phyloP scores from a whole-genome alignment of 2,888 invertebrate genomes.

The Ischnus inquisitorius region DNA sequence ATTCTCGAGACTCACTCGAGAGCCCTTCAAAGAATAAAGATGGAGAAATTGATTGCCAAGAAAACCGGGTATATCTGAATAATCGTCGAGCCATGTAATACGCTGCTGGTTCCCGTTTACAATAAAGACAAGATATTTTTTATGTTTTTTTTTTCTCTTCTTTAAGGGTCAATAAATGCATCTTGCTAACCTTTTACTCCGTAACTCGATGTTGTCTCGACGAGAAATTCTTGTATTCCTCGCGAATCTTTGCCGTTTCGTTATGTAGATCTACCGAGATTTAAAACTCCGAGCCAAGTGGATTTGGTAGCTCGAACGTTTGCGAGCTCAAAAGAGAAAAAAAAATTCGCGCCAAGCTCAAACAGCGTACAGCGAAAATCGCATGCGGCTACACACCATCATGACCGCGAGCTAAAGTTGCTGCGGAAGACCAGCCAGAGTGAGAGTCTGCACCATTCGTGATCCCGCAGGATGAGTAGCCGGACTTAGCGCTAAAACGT shows the following conservation, averaged over 20 bases:
- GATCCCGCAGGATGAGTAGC: conserved; percentile 83
- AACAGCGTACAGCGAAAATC: conserved; percentile 32
- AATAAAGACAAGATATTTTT: neutral
- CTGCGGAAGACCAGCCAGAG: conserved; percentile 72
- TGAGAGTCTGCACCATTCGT: conserved; percentile 77
- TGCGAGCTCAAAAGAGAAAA: neutral
- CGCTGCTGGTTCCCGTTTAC: neutral
- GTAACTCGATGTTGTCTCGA: neutral
- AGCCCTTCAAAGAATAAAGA: conserved; percentile 37
- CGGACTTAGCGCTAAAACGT: conserved; percentile 85
- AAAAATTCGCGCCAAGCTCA: conserved; percentile 3
- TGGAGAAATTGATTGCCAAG: conserved; percentile 81
- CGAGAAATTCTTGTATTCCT: conserved; percentile 37
- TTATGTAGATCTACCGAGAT: conserved; percentile 30
- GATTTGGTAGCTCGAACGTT: conserved; percentile 60
- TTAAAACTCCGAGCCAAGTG: conserved; percentile 70
- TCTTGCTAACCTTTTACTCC: neutral
- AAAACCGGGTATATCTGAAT: conserved; percentile 77
- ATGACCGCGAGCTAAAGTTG: conserved; percentile 51
- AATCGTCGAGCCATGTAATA: neutral
- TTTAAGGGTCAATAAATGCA: conserved; percentile 10
- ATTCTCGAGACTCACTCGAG: conserved; percentile 28
- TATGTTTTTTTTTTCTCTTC: neutral
- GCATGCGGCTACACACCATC: conserved; percentile 7
- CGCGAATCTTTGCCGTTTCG: neutral